Conservation (phyloP, 2,888 invertebrate species). For the Tetropium fuscum region DNA sequence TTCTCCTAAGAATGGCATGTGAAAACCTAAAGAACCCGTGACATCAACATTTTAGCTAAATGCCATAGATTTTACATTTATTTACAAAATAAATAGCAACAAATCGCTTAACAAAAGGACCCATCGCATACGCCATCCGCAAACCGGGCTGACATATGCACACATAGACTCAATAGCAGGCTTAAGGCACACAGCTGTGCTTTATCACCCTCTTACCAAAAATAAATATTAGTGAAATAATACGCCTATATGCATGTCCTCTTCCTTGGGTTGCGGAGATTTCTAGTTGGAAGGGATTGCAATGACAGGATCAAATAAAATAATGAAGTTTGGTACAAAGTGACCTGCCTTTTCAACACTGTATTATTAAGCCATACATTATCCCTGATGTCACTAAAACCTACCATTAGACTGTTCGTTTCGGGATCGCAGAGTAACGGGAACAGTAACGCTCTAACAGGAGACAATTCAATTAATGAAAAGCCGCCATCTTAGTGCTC, state of each 20-base stretch:
- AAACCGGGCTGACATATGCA: conserved; percentile 64
- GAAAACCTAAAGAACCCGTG: conserved; percentile 45
- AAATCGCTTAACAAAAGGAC: conserved; percentile 60
- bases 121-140: conserved; percentile 58
- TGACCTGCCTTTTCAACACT: conserved; percentile 68
- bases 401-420: conserved; percentile 58
- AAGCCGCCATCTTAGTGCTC: conserved; percentile 59
- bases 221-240: conserved; percentile 45
- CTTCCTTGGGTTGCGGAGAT: conserved; percentile 46
- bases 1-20: conserved; percentile 27
- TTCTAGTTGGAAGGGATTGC: conserved; percentile 51
- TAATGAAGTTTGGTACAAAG: conserved; percentile 66
- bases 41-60: conserved; percentile 52
- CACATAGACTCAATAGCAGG: conserved; percentile 61
- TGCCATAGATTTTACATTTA: conserved; percentile 52
- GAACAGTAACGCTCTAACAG: conserved; percentile 51
- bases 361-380: conserved; percentile 67
- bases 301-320: conserved; percentile 64
- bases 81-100: conserved; percentile 62
- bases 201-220: conserved; percentile 57
- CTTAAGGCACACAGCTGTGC: conserved; percentile 64
- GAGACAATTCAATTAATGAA: conserved; percentile 54
- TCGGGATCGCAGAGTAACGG: conserved; percentile 28
- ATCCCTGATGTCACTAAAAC: conserved; percentile 63
- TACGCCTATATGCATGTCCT: neutral